A percentile compares a stretch with the other conserved stretches of the same genome.
Conservation (phyloP, 35 echinoderm and acorn worm genomes). For the Ophiothrix spiculata region DNA sequence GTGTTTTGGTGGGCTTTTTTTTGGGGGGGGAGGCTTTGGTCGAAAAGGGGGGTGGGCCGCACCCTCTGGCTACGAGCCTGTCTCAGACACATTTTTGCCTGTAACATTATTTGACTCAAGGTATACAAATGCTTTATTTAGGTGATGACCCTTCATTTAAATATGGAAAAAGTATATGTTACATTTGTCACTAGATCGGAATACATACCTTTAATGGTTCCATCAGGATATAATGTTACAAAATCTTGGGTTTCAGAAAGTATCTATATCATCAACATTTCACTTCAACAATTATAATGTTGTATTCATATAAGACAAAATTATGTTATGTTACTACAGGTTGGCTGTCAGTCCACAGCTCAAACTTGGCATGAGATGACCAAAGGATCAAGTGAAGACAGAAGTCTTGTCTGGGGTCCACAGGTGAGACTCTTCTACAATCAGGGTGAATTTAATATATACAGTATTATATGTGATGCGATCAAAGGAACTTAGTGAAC, state of each 20-base stretch:
- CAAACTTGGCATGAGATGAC: conserved; percentile 56
- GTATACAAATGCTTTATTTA: too few species aligned
- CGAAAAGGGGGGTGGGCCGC: too few species aligned
- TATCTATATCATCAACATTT: background rate
- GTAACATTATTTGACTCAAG: too few species aligned
- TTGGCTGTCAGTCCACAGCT: conserved; percentile 43
- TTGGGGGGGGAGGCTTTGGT: too few species aligned
- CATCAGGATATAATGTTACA: background rate
- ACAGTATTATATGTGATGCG: background rate
- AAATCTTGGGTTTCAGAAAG: background rate
- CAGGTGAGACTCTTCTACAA: conserved; percentile 6
- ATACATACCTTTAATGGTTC: too few species aligned
- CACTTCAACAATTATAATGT: too few species aligned
- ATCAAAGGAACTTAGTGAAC: background rate
- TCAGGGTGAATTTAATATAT: background rate
- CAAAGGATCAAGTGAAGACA: background rate
- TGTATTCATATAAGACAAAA: too few species aligned
- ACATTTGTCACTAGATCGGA: too few species aligned
- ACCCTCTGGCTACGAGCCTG: background rate
- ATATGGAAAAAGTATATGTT: too few species aligned
- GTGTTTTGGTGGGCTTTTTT: too few species aligned
- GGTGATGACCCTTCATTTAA: too few species aligned
- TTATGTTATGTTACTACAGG: conserved; percentile 27
- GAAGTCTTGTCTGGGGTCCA: conserved; percentile 34
- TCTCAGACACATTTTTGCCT: too few species aligned